Percentiles rank a stretch among this genome's conserved stretches.
These are phyloP conservation scores for Spondyliosoma cantharus DNA, from an alignment of 2,797 vertebrate species.

Conservation along the genomic window DNA sequence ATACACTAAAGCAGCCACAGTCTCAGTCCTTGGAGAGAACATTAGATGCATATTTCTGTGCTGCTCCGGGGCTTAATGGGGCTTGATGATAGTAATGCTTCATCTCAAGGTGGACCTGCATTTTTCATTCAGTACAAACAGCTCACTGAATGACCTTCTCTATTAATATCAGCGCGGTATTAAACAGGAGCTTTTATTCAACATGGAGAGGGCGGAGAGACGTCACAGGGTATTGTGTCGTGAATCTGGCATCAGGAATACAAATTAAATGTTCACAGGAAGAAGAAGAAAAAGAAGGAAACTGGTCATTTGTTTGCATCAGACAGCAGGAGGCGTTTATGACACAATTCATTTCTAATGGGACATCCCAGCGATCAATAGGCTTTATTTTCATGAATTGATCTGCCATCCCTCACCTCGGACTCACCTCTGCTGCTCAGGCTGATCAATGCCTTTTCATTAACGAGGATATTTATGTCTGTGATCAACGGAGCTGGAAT, in stretches of 20 bases:
- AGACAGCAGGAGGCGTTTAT: constrained; percentile 30
- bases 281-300: constrained; percentile 11
- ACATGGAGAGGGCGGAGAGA: not conserved
- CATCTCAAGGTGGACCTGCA: constrained; percentile 62
- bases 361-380: constrained; percentile 48
- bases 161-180: constrained; percentile 17
- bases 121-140: constrained; percentile 49
- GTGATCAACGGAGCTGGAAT: constrained; percentile 18
- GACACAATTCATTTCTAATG: constrained; percentile 49
- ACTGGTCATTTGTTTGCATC: constrained; percentile 37
- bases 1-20: constrained; percentile 11
- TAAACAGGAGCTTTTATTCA: constrained; percentile 31
- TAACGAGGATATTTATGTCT: constrained; percentile 36
- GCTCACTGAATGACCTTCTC: constrained; percentile 46
- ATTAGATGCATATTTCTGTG: constrained; percentile 43
- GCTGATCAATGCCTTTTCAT: constrained; percentile 49
- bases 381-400: constrained; percentile 49
- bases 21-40: constrained; percentile 49
- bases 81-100: constrained; percentile 59
- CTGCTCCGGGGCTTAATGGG: constrained; percentile 56
- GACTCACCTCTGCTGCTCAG: not conserved
- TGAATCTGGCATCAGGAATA: constrained; percentile 11
- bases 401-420: constrained; percentile 9
- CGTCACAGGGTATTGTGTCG: constrained; percentile 8
- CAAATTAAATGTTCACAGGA: constrained; percentile 42